Evolutionary conservation across 2,888 invertebrate genomes (phyloP), one percentile per base, ranked within the genome.

Genomic region (Hypomecis punctinalis): DNA sequence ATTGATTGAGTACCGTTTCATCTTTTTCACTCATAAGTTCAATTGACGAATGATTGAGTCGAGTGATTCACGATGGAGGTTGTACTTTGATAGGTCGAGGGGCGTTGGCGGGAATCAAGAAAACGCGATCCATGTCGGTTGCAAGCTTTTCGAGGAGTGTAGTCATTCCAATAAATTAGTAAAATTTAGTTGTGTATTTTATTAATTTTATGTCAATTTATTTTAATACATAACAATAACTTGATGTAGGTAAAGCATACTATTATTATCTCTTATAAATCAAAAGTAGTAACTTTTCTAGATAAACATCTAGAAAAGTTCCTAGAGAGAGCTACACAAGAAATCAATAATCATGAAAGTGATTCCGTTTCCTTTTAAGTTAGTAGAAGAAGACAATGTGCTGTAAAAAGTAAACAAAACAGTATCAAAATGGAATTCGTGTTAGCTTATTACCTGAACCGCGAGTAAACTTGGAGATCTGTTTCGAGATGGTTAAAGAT

Each of bases 21-120:
- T 90, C 90, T 87, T 88, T 82, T 76, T 90, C 85, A 61, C 76
- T 76, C 84, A 63, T 71, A 73, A 73, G 77, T 81, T 85, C 80
- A 83, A 90, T 88, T 89, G 87, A 91, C 87, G 89, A 88, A 89
- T 89, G 89, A 90, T 89, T 86, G 89, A 88, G 83, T 81, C 78
- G 80, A 52, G 47, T 52, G 53, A 76, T 80, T 76, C 78, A 81
- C 81, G 86, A 88, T 85, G 78, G 76, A 81, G 82, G 87, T 81
- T 83, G 83, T 77, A 81, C 82, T 85, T 77, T 81, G 79, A 73
- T 70, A 72, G 72, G 76, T 73, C 70, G 62, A 76, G 59, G 79
- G 71, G 76, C 76, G 75, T 72, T 53, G 59, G 61, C 65, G 63
- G 73, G 75, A 71, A 60, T 68, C 74, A 77, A 73, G 63, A 69